These are phyloP conservation scores for Aegotheles bennettii DNA, from an alignment of 2,113 vertebrate genomes.

Conservation along the genomic window DNA sequence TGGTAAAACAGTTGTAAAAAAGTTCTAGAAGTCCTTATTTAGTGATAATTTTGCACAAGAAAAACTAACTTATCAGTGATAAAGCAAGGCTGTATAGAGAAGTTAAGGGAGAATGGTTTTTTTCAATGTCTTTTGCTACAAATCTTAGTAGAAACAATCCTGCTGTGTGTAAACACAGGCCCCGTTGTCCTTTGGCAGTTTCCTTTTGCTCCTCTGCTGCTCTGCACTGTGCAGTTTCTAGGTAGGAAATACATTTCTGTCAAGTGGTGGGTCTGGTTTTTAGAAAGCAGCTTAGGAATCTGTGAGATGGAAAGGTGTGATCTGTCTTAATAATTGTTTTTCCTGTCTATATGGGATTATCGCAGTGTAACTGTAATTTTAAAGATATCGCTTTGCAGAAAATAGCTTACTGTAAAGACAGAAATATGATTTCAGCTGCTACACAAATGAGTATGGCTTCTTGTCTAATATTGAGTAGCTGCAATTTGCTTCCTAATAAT, in stretches of 20 bases:
- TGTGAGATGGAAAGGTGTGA: neutral
- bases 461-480: neutral
- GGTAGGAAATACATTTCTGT: neutral
- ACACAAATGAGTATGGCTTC: neutral
- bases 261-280: neutral
- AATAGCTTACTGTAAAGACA: neutral
- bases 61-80: neutral
- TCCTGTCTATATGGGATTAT: neutral
- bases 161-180: neutral
- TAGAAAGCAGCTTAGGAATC: neutral
- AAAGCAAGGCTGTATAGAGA: neutral
- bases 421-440: neutral
- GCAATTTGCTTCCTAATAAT: neutral
- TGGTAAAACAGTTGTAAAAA: neutral
- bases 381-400: neutral
- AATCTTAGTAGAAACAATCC: neutral
- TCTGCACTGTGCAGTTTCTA: neutral
- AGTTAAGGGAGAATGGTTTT: neutral
- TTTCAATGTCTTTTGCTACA: neutral
- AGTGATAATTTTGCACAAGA: neutral
- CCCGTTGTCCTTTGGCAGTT: neutral
- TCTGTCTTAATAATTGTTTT: neutral
- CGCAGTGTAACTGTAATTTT: neutral
- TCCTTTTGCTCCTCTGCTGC: neutral
- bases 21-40: neutral